These are phyloP conservation scores for Phrynocephalus forsythii DNA, from an alignment of 2,797 vertebrate genomes.

Conservation along the genomic window DNA sequence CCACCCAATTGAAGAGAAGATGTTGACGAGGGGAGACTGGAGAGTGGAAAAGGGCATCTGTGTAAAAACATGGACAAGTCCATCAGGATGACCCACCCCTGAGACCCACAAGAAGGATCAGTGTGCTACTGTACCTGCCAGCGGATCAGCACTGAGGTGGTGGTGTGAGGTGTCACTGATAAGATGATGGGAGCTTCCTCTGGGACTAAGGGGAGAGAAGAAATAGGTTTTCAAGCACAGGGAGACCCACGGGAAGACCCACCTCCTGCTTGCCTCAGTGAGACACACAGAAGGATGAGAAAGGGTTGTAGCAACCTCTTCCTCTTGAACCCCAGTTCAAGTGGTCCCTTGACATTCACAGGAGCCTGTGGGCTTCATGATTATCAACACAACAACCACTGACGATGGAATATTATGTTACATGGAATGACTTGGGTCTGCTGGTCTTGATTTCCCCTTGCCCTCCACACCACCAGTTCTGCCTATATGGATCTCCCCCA, in stretches of 20 bases:
- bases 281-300: not conserved
- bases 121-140: conserved; percentile 87
- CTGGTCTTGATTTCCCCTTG: not conserved
- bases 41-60: not conserved
- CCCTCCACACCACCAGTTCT: not conserved
- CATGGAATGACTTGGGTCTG: not conserved
- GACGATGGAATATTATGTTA: not conserved
- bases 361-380: not conserved
- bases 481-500: not conserved
- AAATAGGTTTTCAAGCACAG: not conserved
- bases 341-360: not conserved
- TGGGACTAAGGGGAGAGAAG: conserved; percentile 70
- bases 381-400: not conserved
- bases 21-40: not conserved
- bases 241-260: not conserved
- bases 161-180: conserved; percentile 93
- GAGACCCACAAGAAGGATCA: not conserved
- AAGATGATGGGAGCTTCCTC: conserved; percentile 87
- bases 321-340: not conserved
- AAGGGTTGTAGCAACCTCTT: not conserved
- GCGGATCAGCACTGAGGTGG: conserved; percentile 93
- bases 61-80: not conserved
- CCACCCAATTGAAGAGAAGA: not conserved
- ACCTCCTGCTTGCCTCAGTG: not conserved
- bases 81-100: no score